Conservation (phyloP, 2,888 invertebrate species). For the Drosophila kanekoi region DNA sequence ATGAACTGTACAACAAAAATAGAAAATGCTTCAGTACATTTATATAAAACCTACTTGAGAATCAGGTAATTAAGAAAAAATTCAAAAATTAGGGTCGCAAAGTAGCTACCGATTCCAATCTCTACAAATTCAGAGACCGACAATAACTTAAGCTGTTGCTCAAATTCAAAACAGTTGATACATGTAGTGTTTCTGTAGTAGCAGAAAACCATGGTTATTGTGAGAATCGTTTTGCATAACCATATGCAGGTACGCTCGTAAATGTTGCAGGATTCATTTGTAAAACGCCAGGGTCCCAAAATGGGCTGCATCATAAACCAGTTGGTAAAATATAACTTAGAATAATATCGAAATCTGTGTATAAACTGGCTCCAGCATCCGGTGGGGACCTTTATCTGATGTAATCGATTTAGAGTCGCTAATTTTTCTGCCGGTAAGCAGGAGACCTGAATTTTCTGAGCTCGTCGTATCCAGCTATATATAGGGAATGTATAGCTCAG, state of each 20-base stretch:
- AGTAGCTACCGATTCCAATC: conserved; percentile 15
- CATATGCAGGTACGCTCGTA: conserved; percentile 48
- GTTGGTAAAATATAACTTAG: conserved; percentile 23
- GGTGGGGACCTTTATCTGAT: not conserved
- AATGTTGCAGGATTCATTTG: conserved; percentile 17
- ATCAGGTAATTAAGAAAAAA: conserved; percentile 7
- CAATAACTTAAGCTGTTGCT: not conserved
- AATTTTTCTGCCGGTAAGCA: not conserved
- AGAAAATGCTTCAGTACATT: too few species aligned
- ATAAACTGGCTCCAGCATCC: not conserved
- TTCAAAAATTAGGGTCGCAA: not conserved
- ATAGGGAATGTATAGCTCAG: conserved; percentile 37
- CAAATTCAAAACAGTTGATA: conserved; percentile 7
- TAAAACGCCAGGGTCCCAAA: conserved; percentile 39
- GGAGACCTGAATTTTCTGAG: conserved; percentile 27
- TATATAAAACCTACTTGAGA: not conserved
- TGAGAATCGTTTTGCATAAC: conserved; percentile 31
- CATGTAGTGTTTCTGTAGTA: conserved; percentile 9
- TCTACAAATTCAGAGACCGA: not conserved
- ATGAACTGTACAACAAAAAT: too few species aligned
- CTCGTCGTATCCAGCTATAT: conserved; percentile 26
- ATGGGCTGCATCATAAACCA: conserved; percentile 50
- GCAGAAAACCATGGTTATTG: conserved; percentile 25
- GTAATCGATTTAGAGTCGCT: not conserved
- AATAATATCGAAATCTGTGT: not conserved